Evolutionary conservation across 2,797 vertebrate genomes (phyloP), one percentile per base, ranked within the genome.

Genomic region (Microchirus variegatus): DNA sequence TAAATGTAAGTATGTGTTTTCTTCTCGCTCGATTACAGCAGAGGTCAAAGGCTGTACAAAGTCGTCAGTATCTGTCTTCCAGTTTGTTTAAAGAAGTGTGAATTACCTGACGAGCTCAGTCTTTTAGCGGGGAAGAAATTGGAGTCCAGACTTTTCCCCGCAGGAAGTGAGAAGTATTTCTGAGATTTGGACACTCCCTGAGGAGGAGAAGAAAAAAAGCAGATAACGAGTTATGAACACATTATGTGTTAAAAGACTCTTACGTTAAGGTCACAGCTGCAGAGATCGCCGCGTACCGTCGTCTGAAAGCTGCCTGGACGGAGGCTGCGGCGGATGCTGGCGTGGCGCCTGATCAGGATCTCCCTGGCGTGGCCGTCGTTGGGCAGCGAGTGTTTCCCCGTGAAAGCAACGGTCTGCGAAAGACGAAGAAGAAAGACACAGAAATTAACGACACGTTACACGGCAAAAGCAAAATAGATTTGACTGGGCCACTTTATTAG

Each of bases 271-370:
- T 9, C 47, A 10, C 3, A 18, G 36, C 5, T 5, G 10, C 2
- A 14, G 1, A 6, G n/a, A 22, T 43, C 40, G 6, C n/a, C 22
- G 14, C 79, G 73, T 77, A 93, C 93, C 35, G 70, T 12, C 13
- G 70, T 61, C 42, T 87, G 87, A 44, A 87, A 86, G 78, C 85
- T 92, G 43, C 87, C 84, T 0, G 82, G 91, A 56, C 94, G 88
- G 52, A 98, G 75, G 85, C 96, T 98, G 48, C 94, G 94, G 14
- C 95, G 91, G 64, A 99, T 74, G 84, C 94, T 98, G 84, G 94
- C 84, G 11, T 97, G 93, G 0, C 96, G 93, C 49, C 96, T 93
- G 78, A 99, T 96, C 56, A 99, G 90, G 38, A 99, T 99, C 91
- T 99, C 98, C 84, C 90, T 95, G 53, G 91, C 90, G 36, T 94